These are phyloP conservation scores for Lasioglossum albipes DNA, from an alignment of 1,140 invertebrate species.

Conservation along the genomic window DNA sequence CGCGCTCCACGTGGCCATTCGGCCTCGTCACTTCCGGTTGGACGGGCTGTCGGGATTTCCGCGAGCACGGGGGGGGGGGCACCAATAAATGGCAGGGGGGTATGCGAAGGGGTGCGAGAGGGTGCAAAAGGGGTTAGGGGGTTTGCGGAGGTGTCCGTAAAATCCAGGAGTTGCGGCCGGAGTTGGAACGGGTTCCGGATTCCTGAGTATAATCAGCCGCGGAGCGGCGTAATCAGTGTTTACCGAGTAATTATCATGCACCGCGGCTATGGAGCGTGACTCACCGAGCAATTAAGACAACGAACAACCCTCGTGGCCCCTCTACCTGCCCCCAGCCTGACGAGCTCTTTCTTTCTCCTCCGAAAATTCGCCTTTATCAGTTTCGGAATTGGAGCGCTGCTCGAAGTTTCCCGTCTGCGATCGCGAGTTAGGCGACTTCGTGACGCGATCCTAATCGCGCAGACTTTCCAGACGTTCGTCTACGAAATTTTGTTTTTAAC, in stretches of 20 bases:
- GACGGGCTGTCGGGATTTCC: conserved; percentile 55
- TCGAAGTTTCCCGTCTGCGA: too few relatives aligned
- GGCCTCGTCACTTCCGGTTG: conserved; percentile 60
- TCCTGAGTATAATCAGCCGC: conserved; percentile 48
- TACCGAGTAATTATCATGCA: conserved; percentile 43
- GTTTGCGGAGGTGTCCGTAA: background rate
- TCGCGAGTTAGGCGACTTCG: too few relatives aligned
- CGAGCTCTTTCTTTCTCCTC: too few relatives aligned
- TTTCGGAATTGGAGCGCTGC: too few relatives aligned
- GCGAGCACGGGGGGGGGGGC: background rate
- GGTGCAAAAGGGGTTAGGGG: too few relatives aligned
- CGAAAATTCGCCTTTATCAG: too few relatives aligned
- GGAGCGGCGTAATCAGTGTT: conserved; percentile 49
- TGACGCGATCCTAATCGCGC: background rate
- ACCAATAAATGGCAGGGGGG: too few relatives aligned
- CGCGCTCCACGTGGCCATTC: conserved; percentile 49
- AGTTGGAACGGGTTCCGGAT: conserved; percentile 34
- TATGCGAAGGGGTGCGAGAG: too few relatives aligned
- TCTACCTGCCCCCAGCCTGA: too few relatives aligned
- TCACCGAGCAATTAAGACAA: conserved; percentile 43
- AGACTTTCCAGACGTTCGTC: background rate
- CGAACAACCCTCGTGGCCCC: background rate
- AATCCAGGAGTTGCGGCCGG: conserved; percentile 35
- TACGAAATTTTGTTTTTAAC: too few relatives aligned
- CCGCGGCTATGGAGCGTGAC: conserved; percentile 21